Percentiles rank a stretch among this genome's conserved stretches.
Conservation (phyloP, 2,888 invertebrate genomes). For the Barypeithes pellucidus region DNA sequence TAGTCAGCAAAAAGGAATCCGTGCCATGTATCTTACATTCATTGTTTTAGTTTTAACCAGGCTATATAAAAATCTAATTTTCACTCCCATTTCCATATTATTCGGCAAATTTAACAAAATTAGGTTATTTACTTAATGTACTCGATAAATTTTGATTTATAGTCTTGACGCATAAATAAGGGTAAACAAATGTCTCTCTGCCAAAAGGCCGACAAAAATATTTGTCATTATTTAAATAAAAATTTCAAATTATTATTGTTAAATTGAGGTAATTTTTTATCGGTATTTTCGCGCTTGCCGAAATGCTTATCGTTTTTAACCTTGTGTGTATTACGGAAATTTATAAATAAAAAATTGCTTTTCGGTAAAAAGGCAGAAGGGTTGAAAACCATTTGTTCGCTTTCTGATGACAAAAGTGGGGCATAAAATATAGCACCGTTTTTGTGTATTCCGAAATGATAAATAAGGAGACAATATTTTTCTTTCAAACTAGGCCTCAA, state of each 20-base stretch:
- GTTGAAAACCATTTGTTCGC: slow-evolving; percentile 24
- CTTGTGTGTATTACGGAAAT: slow-evolving; percentile 5
- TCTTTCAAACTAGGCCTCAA: slow-evolving; percentile 16
- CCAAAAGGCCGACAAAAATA: slow-evolving; percentile 2
- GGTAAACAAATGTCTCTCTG: not conserved
- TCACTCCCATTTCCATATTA: not conserved
- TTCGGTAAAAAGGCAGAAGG: slow-evolving; percentile 12
- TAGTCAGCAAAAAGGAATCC: no score
- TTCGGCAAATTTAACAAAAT: slow-evolving; percentile 1
- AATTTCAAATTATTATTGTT: not conserved
- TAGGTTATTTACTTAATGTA: slow-evolving; percentile 8
- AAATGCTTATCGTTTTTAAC: slow-evolving; percentile 17
- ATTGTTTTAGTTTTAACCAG: no score
- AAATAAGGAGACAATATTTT: slow-evolving; percentile 31
- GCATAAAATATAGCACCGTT: slow-evolving; percentile 17
- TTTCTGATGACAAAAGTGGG: slow-evolving; percentile 18
- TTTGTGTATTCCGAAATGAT: slow-evolving; percentile 27
- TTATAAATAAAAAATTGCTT: slow-evolving; percentile 4
- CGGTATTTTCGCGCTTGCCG: not conserved
- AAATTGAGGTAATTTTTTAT: slow-evolving; percentile 8
- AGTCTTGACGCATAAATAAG: not conserved
- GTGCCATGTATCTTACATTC: no score
- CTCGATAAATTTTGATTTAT: slow-evolving; percentile 9
- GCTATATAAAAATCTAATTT: no score
- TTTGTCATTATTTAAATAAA: slow-evolving; percentile 8